Conservation (phyloP, 2,113 vertebrate genomes). For the Dicaeum eximium region DNA sequence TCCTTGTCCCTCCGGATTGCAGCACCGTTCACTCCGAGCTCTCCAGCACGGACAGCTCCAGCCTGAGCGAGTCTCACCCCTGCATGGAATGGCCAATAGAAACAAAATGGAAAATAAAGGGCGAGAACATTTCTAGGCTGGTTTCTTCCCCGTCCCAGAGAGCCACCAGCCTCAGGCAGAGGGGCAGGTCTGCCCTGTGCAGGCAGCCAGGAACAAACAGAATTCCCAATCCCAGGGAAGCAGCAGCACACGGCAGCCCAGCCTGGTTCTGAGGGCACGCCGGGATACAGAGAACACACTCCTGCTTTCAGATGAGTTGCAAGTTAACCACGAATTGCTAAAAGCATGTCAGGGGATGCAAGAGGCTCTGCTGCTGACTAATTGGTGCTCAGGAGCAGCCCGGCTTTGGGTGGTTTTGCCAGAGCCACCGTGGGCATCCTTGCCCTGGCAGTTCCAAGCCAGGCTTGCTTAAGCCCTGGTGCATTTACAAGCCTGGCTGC, state of each 20-base stretch:
- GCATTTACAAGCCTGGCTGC: not conserved
- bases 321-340: not conserved
- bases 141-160: not conserved
- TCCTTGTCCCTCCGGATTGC: not conserved
- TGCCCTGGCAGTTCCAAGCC: not conserved
- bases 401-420: not conserved
- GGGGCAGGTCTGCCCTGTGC: not conserved
- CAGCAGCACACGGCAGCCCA: not conserved
- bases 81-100: not conserved
- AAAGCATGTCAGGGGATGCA: not conserved
- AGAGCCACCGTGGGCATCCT: not conserved
- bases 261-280: not conserved
- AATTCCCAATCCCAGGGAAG: not conserved
- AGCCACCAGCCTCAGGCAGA: not conserved
- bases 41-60: not conserved
- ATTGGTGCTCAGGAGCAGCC: not conserved
- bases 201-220: not conserved
- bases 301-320: not conserved
- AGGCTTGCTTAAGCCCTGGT: not conserved
- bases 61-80: accelerated
- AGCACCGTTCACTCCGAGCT: not conserved
- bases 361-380: not conserved
- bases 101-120: not conserved
- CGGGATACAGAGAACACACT: not conserved
- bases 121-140: not conserved